A percentile compares a stretch with the other conserved stretches of the same genome.
These are phyloP conservation scores for Sycophila sp. DNA, from an alignment of 1,140 invertebrate species.

Conservation along the genomic window DNA sequence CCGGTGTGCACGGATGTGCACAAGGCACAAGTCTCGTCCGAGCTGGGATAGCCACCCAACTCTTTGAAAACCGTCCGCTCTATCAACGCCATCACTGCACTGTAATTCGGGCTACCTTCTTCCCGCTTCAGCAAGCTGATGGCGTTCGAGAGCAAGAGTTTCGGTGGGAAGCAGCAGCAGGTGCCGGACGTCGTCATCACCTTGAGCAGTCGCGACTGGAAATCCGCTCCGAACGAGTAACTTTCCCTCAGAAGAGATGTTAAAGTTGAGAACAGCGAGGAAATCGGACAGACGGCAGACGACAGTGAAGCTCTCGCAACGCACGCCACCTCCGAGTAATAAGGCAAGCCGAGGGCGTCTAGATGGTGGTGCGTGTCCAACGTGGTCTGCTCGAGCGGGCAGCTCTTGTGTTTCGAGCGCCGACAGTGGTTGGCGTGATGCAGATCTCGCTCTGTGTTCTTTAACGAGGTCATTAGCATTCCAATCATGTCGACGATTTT, in stretches of 20 bases:
- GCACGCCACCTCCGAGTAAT: constrained; percentile 44
- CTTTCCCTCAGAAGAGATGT: constrained; percentile 65
- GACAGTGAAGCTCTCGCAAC: constrained; percentile 15
- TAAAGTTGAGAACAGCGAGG: constrained; percentile 69
- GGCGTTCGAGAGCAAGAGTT: constrained; percentile 55
- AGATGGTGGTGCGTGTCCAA: constrained; percentile 69
- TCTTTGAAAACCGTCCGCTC: constrained; percentile 72
- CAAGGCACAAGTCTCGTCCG: constrained; percentile 45
- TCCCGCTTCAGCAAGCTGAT: constrained; percentile 60
- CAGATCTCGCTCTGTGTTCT: constrained; percentile 69
- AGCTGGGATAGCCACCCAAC: constrained; percentile 61
- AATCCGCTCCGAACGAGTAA: constrained; percentile 55
- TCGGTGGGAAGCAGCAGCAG: constrained; percentile 74
- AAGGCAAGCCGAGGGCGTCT: constrained; percentile 67
- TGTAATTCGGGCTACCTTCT: constrained; percentile 52
- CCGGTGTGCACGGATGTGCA: constrained; percentile 52
- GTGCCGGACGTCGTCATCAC: constrained; percentile 70
- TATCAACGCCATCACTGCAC: constrained; percentile 61
- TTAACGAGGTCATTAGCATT: constrained; percentile 69
- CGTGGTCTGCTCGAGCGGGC: constrained; percentile 49
- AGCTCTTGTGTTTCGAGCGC: constrained; percentile 66
- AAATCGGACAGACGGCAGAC: constrained; percentile 67
- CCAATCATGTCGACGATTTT: constrained; percentile 71
- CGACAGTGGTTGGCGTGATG: constrained; percentile 68
- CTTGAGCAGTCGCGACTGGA: constrained; percentile 67